phyloP scores from a whole-genome alignment of 2,797 vertebrate genomes.

The Sebastes vulpes region DNA sequence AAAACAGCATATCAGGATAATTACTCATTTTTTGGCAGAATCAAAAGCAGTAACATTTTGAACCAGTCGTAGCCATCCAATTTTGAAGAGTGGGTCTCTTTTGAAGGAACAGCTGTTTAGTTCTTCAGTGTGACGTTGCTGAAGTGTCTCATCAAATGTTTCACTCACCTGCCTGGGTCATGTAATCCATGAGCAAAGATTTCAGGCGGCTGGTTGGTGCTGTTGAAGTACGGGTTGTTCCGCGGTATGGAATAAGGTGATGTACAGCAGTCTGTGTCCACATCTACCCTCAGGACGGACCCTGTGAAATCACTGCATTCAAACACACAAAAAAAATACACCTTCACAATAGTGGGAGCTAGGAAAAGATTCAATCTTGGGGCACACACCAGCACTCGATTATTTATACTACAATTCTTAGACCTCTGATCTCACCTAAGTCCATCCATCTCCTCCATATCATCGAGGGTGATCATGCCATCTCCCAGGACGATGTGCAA shows the following conservation, averaged over 20 bases:
- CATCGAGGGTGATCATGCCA: conserved; percentile 98
- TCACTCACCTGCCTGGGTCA: conserved; percentile 96
- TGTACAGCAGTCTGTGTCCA: conserved; percentile 92
- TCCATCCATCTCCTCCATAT: conserved; percentile 99
- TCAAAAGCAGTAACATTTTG: not conserved
- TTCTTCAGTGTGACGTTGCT: not conserved
- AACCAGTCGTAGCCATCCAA: not conserved
- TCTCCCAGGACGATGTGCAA: conserved; percentile 96
- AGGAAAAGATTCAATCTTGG: conserved; percentile 7
- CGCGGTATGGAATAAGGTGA: conserved; percentile 93
- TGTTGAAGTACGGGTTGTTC: conserved; percentile 98
- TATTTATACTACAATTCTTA: not conserved
- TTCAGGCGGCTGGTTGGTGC: conserved; percentile 98
- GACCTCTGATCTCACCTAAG: conserved; percentile 90
- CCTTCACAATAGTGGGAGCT: conserved; percentile 24
- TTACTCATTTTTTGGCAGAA: not conserved
- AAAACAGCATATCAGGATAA: not conserved
- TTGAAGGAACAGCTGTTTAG: not conserved
- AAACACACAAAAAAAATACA: conserved; percentile 57
- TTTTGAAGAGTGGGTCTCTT: not conserved
- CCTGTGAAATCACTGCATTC: conserved; percentile 96
- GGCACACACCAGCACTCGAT: not conserved
- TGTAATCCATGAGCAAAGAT: conserved; percentile 98
- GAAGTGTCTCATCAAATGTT: conserved; percentile 2
- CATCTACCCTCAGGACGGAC: conserved; percentile 93